A percentile compares a stretch with the other conserved stretches of the same genome.
Conservation (phyloP, 2,888 invertebrate species). For the Nephrocerus scutellatus region DNA sequence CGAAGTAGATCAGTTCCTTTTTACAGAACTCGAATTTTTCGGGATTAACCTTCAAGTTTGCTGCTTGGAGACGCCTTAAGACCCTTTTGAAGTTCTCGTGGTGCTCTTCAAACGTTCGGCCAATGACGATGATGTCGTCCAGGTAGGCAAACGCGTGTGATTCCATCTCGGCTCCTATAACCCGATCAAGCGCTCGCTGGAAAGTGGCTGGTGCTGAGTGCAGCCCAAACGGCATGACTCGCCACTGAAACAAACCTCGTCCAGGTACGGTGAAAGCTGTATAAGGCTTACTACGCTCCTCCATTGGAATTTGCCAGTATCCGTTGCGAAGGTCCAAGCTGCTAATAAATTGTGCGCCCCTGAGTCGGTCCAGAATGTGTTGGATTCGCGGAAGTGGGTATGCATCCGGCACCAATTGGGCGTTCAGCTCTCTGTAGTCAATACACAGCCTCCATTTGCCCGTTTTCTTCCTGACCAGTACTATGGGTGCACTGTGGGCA, state of each 20-base stretch:
- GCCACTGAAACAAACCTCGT: neutral
- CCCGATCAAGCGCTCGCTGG: neutral
- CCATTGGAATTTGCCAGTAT: slow-evolving; percentile 7
- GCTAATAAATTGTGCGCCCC: neutral
- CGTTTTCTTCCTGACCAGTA: slow-evolving; percentile 1
- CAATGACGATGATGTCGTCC: slow-evolving; percentile 3
- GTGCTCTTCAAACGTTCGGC: slow-evolving; percentile 1
- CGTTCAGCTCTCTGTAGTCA: slow-evolving; percentile 4
- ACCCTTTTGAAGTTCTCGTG: neutral
- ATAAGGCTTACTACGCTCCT: neutral
- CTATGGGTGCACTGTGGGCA: neutral
- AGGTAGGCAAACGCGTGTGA: neutral
- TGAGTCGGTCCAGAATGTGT: neutral
- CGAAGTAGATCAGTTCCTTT: neutral
- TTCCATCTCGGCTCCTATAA: neutral
- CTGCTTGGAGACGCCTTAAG: neutral
- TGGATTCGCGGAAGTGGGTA: slow-evolving; percentile 4
- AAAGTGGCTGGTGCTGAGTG: slow-evolving; percentile 3
- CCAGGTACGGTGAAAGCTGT: slow-evolving; percentile 3
- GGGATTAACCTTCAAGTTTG: slow-evolving; percentile 1
- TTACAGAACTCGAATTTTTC: neutral
- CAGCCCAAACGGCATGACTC: neutral
- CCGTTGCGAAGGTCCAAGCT: slow-evolving; percentile 3
- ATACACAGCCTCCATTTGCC: slow-evolving; percentile 10
- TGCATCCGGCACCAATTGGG: neutral